Percentiles rank a stretch among this genome's conserved stretches.
phyloP scores from a whole-genome alignment of 2,888 invertebrate species.

The Rhimphoctona megacephalus region DNA sequence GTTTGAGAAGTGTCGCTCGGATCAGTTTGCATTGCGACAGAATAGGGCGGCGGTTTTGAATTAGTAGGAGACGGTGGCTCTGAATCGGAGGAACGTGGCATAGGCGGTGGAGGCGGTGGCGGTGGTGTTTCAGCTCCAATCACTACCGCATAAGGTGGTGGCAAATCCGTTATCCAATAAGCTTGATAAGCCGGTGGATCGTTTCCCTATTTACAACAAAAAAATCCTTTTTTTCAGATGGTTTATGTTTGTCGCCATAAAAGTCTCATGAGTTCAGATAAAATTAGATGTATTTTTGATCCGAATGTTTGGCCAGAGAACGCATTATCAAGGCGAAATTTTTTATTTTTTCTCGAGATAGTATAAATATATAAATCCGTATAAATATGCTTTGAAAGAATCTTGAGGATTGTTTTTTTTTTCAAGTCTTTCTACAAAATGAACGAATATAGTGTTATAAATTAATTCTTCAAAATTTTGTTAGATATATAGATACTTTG shows the following conservation, averaged over 20 bases:
- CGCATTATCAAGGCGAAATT: not conserved
- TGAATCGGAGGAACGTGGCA: constrained; percentile 24
- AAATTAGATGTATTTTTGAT: too few relatives aligned
- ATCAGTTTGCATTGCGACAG: constrained; percentile 69
- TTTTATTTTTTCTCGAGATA: not conserved
- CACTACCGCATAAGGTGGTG: constrained; percentile 76
- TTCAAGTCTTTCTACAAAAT: too few relatives aligned
- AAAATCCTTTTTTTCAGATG: not conserved
- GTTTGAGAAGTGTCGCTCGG: constrained; percentile 7
- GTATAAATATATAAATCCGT: not conserved
- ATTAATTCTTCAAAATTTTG: not conserved
- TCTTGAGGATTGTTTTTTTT: not conserved
- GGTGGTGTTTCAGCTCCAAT: constrained; percentile 56
- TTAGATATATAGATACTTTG: not conserved
- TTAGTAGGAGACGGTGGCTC: constrained; percentile 18
- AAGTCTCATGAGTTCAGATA: not conserved
- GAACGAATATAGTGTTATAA: not conserved
- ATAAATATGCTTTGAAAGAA: not conserved
- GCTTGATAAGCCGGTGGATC: constrained; percentile 75
- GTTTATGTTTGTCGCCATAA: not conserved
- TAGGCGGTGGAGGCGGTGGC: constrained; percentile 28
- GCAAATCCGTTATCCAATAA: constrained; percentile 75
- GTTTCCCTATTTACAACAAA: constrained; percentile 62
- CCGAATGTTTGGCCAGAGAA: not conserved
- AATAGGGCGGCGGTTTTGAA: constrained; percentile 75